Conservation (phyloP, 2,797 vertebrate species). For the Oreochromis mossambicus region DNA sequence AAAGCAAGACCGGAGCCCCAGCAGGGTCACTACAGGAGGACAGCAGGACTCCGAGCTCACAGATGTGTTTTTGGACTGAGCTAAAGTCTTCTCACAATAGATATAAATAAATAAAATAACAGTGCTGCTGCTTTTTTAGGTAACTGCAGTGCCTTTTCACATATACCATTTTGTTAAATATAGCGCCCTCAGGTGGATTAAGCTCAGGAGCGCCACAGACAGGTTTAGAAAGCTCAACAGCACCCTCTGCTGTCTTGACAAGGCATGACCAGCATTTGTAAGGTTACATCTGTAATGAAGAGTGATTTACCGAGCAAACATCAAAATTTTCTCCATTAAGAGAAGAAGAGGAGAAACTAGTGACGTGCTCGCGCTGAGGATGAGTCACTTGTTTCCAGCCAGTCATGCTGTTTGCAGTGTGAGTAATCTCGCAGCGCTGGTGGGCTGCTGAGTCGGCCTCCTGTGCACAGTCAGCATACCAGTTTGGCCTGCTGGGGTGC, state of each 20-base stretch:
- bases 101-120: not conserved
- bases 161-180: not conserved
- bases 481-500: not conserved
- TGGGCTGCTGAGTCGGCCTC: conserved; percentile 18
- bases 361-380: not conserved
- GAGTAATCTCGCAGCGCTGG: conserved; percentile 36
- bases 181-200: conserved; percentile 64
- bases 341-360: not conserved
- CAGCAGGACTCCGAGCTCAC: not conserved
- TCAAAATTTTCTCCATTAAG: not conserved
- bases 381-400: conserved; percentile 49
- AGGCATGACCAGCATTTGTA: not conserved
- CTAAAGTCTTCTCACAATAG: not conserved
- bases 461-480: conserved; percentile 6
- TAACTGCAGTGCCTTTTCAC: conserved; percentile 21
- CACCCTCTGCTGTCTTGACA: conserved; percentile 19
- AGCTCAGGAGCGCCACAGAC: not conserved
- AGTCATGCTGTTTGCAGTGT: conserved; percentile 18
- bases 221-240: conserved; percentile 5
- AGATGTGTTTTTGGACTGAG: conserved; percentile 5
- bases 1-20: not conserved
- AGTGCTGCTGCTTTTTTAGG: conserved; percentile 8
- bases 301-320: not conserved
- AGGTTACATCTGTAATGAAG: not conserved
- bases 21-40: conserved; percentile 8